These are phyloP conservation scores for Grapholita molesta DNA, from an alignment of 1,140 invertebrate species.

Conservation along the genomic window DNA sequence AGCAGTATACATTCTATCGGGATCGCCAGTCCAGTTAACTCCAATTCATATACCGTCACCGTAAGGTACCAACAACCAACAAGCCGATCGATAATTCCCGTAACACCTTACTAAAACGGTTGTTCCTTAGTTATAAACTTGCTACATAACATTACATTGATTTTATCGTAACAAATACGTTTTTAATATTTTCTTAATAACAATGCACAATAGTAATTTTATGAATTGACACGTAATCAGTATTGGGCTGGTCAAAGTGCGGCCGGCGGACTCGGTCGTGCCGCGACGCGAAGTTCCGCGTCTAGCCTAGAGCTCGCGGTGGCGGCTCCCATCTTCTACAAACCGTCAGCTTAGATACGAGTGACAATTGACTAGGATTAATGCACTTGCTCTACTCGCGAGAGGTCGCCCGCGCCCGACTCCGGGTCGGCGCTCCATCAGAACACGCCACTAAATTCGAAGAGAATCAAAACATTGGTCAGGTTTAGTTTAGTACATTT, in stretches of 20 bases:
- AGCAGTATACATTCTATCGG: not conserved
- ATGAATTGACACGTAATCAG: conserved; percentile 72
- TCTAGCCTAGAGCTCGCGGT: conserved; percentile 17
- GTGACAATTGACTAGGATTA: conserved; percentile 75
- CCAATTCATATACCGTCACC: conserved; percentile 14
- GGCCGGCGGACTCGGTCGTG: conserved; percentile 11
- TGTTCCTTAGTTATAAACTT: conserved; percentile 60
- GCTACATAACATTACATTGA: conserved; percentile 67
- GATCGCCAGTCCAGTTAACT: not conserved
- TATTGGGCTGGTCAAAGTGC: conserved; percentile 25
- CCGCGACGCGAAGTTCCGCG: not conserved
- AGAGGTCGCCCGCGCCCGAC: conserved; percentile 19
- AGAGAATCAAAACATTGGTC: conserved; percentile 59
- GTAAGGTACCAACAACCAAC: conserved; percentile 32
- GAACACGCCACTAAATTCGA: conserved; percentile 42
- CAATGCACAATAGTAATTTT: conserved; percentile 70
- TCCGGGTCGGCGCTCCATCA: conserved; percentile 28
- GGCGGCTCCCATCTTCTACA: conserved; percentile 24
- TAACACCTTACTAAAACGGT: conserved; percentile 49
- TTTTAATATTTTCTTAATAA: conserved; percentile 62
- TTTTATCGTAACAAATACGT: conserved; percentile 68
- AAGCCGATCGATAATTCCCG: conserved; percentile 39
- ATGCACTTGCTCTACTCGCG: conserved; percentile 45
- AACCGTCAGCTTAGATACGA: conserved; percentile 53
- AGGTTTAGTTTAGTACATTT: conserved; percentile 57